Evolutionary conservation across 2,113 vertebrate genomes (phyloP), one percentile per base, ranked within the genome.

Genomic region (Clarias magur): DNA sequence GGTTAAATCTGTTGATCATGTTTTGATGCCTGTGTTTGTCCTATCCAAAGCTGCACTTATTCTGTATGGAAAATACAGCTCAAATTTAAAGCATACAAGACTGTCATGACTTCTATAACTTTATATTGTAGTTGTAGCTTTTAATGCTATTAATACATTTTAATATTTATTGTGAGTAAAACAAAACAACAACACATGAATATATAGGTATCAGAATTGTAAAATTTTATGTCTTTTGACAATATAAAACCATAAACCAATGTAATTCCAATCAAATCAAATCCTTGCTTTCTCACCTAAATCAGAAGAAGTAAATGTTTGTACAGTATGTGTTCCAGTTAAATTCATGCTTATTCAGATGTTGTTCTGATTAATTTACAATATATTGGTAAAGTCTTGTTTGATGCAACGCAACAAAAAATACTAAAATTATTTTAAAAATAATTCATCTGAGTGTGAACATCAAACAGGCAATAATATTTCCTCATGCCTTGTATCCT

Each of bases 401-500:
- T 68, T 30, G 65, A 27, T 30, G 12, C 4, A 30, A 3, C 4
- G 12, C 10, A 67, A 9, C 25, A 67, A 16, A 67, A 67, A 67
- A 15, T 30, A 15, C 3, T 13, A 68, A 10, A 62, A 42, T 48
- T 7, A 48, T 48, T 48, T 48, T 48, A 7, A 48, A 34, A 34
- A n/a, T 34, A 34, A 34, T 34, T 34, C 34, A 34, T 34, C 34
- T 34, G 2, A 34, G 34, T 34, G 34, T 34, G 34, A 34, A 48
- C 42, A 48, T 48, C 6, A 48, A 48, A 48, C 42, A 48, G 42
- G 42, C 6, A 48, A 48, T 7, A 48, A 48, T 48, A 48, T 48
- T 48, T 48, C 42, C n/a, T 27, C 25, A 83, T 86, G 57, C 81
- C 48, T 88, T 86, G 80, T 83, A 15, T 62, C 12, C 15, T 68